Conservation (phyloP, 2,888 invertebrate genomes). For the Eurois occulta region DNA sequence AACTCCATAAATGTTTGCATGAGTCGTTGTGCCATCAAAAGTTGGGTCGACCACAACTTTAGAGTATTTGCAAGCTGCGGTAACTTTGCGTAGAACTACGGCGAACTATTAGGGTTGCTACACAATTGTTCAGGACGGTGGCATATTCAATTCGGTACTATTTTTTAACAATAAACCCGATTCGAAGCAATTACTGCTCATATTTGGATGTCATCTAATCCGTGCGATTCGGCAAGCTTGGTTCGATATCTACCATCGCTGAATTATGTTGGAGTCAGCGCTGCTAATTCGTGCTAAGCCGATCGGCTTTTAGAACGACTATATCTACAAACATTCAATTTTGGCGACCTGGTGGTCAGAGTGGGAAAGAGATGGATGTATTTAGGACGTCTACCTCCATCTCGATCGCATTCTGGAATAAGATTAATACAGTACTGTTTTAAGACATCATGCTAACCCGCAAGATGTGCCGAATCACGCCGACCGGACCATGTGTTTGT, state of each 20-base stretch:
- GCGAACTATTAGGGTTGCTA: not conserved
- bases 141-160: not conserved
- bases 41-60: slow-evolving; percentile 44
- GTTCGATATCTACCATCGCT: not conserved
- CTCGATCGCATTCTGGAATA: no score
- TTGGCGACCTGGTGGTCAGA: no score
- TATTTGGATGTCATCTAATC: not conserved
- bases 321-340: no score
- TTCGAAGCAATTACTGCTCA: not conserved
- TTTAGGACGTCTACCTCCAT: no score
- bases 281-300: not conserved
- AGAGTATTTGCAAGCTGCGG: slow-evolving; percentile 27
- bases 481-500: no score
- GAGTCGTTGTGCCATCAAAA: slow-evolving; percentile 46
- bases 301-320: not conserved
- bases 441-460: no score
- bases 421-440: no score
- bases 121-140: not conserved
- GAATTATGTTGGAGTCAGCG: no score
- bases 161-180: not conserved
- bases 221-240: not conserved
- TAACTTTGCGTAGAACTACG: slow-evolving; percentile 3
- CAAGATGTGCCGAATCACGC: no score
- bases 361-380: no score
- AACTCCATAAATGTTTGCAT: slow-evolving; percentile 37